Evolutionary conservation across 35 echinoderm and acorn worm species (phyloP).

Genomic region (Apostichopus japonicus): DNA sequence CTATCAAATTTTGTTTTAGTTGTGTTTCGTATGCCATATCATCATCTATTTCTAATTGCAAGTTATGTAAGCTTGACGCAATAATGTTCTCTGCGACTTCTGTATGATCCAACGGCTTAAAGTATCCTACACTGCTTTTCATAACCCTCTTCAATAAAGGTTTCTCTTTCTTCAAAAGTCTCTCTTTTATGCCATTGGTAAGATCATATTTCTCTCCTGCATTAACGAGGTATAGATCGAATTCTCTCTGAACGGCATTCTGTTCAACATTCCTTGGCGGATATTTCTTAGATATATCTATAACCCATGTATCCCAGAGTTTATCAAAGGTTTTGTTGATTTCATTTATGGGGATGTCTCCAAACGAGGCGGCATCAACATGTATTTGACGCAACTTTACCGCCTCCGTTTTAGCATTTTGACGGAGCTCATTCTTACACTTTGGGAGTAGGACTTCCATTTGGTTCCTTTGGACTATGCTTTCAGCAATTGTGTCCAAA

Average conservation of each 20-base stretch:
- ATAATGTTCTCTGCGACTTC: background rate
- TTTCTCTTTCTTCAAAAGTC: background rate
- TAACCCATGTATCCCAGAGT: background rate
- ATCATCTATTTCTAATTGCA: background rate
- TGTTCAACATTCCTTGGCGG: background rate
- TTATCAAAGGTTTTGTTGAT: background rate
- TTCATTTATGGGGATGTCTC: background rate
- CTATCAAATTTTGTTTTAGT: too few relatives aligned
- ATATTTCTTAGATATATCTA: background rate
- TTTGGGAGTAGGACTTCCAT: slow-evolving; percentile 15
- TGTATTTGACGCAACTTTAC: background rate
- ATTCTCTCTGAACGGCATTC: background rate
- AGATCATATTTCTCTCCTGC: background rate
- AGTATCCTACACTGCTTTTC: background rate
- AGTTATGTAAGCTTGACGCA: background rate
- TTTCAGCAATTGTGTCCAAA: background rate
- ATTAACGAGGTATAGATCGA: background rate
- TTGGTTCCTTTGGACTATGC: background rate
- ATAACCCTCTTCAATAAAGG: background rate
- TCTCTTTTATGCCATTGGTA: background rate
- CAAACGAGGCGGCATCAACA: background rate
- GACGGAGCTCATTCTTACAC: background rate
- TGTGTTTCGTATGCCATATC: too few relatives aligned
- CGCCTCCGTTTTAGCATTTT: background rate
- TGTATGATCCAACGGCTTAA: background rate